Base-by-base conservation (phyloP, 2,888 invertebrate species). In the Amorpha juglandis region DNA sequence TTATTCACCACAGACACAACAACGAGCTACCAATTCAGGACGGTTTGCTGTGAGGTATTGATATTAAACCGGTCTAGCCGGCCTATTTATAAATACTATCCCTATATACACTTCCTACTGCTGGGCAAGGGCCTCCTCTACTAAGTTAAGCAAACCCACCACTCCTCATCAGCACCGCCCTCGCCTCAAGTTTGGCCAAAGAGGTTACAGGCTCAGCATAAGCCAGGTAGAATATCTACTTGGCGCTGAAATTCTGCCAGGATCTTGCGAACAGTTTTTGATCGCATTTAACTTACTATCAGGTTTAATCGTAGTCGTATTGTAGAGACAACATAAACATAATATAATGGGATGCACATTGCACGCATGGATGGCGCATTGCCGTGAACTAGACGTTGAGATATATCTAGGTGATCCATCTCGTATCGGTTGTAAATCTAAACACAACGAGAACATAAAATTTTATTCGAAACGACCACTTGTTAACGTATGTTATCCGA, bases 401-500 rank as follows among this genome's bases (percentile, higher is more conserved):
- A 76, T 76, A 78, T 77, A 81, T 78, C 81, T n/a, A 77, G 81
- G 80, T 81, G 81, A 86, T 85, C 78, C 76, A 80, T 82, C 76
- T 77, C 73, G 71, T 80, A 86, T 87, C 80, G 76, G 81, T 81
- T 82, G 84, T 88, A 87, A 86, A 89, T 88, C 87, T 88, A 86
- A 87, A 83, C 81, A 83, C 81, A 86, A 82, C 82, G 78, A 86
- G 83, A 87, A 84, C 85, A 89, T 87, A 86, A 84, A 83, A 83
- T 86, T 85, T 88, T 86, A 88, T 88, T 87, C 77, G 83, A 79
- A 86, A 87, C 85, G 84, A 84, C 84, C 86, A 87, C 88, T 91
- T 90, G 89, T 89, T 90, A 89, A 85, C 87, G 83, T 85, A 83
- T 87, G 88, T 89, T 87, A 84, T 83, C 83, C 83, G 82, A 84